Percentiles rank a stretch among this genome's conserved stretches.
Conservation (phyloP, 2,888 invertebrate species). For the Cybosia mesomella region DNA sequence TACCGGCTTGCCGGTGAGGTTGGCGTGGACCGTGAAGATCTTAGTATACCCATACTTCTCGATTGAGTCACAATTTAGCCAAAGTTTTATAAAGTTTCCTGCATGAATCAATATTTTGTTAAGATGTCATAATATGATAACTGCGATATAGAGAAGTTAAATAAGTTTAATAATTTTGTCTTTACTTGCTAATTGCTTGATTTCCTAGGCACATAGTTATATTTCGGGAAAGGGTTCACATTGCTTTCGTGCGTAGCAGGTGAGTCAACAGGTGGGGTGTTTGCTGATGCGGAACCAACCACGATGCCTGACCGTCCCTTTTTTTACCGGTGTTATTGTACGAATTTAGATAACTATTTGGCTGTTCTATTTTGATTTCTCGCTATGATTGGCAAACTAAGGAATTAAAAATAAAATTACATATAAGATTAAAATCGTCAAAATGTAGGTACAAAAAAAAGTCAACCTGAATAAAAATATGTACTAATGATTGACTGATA, state of each 20-base stretch:
- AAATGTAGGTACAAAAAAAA: neutral
- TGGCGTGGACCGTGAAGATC: no score
- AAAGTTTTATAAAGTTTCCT: neutral
- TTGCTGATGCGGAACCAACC: conserved; percentile 73
- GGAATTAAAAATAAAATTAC: no score
- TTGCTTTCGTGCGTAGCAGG: conserved; percentile 68
- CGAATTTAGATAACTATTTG: conserved; percentile 20
- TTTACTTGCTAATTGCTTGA: conserved; percentile 17
- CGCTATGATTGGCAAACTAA: conserved; percentile 5
- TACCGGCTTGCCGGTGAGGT: neutral
- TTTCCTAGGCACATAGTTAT: conserved; percentile 20
- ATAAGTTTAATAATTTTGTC: neutral
- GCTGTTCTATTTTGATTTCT: neutral
- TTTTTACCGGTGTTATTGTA: conserved; percentile 32
- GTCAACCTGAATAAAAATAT: no score
- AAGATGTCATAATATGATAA: neutral
- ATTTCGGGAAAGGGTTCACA: conserved; percentile 49
- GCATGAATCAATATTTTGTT: neutral
- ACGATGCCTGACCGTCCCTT: conserved; percentile 53
- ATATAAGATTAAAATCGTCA: neutral
- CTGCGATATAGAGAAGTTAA: neutral
- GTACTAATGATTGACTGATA: no score
- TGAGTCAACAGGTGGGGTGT: conserved; percentile 85
- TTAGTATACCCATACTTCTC: neutral
- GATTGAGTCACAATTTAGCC: neutral